A percentile compares a stretch with the other conserved stretches of the same genome.
These are phyloP conservation scores for Stigmatopora argus DNA, from an alignment of 2,113 vertebrate genomes.

Conservation along the genomic window DNA sequence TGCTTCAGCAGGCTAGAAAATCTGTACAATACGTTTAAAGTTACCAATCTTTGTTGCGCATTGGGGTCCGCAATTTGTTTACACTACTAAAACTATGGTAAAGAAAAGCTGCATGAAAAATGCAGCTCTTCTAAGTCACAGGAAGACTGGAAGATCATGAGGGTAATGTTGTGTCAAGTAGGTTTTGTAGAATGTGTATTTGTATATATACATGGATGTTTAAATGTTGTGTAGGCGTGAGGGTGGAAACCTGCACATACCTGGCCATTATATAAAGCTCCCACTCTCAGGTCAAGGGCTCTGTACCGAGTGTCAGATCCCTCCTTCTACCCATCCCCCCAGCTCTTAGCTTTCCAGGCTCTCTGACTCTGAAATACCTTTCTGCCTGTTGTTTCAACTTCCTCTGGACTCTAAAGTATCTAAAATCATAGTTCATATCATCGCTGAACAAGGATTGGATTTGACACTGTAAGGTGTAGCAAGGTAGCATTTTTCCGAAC, in stretches of 20 bases:
- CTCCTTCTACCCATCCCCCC: slow-evolving; percentile 55
- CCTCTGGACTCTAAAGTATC: slow-evolving; percentile 42
- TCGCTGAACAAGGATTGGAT: slow-evolving; percentile 34
- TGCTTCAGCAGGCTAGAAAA: no score
- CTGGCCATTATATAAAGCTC: slow-evolving; percentile 70
- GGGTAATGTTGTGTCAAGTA: slow-evolving; percentile 50
- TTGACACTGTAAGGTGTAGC: slow-evolving; percentile 27
- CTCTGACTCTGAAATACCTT: slow-evolving; percentile 62
- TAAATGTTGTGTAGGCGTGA: slow-evolving; percentile 39
- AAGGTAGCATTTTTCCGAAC: slow-evolving; percentile 11
- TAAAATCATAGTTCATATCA: slow-evolving; percentile 27
- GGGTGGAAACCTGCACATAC: slow-evolving; percentile 46
- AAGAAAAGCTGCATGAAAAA: slow-evolving; percentile 37
- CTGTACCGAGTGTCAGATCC: slow-evolving; percentile 55
- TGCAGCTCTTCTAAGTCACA: slow-evolving; percentile 40
- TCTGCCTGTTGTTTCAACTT: slow-evolving; percentile 53
- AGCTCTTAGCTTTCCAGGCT: slow-evolving; percentile 56
- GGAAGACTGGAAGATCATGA: slow-evolving; percentile 43
- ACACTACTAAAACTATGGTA: slow-evolving; percentile 22
- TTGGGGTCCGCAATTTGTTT: slow-evolving; percentile 12
- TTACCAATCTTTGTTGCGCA: background rate
- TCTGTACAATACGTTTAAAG: no score
- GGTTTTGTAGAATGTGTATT: slow-evolving; percentile 51
- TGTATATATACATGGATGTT: slow-evolving; percentile 36
- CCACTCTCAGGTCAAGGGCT: slow-evolving; percentile 63